Percentiles rank a stretch among this genome's conserved stretches.
These are phyloP conservation scores for Odocoileus virginianus DNA, from an alignment of 2,113 vertebrate genomes.

Conservation along the genomic window DNA sequence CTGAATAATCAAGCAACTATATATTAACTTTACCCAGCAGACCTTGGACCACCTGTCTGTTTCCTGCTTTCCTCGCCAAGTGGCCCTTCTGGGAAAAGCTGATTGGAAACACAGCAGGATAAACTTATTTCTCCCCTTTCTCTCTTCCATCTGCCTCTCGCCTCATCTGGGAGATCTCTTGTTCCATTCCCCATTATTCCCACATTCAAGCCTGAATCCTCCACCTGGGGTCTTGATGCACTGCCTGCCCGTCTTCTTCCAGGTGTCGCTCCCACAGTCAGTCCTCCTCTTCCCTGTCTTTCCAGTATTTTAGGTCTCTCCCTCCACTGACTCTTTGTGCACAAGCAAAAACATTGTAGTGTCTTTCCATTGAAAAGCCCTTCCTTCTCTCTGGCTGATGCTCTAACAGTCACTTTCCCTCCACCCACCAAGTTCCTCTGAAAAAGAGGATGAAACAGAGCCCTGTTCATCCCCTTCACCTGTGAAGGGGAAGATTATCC, in stretches of 20 bases:
- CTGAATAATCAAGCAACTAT: conserved; percentile 55
- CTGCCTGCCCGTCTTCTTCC: neutral
- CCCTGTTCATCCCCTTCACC: neutral
- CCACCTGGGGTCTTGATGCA: conserved; percentile 34
- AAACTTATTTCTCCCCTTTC: conserved; percentile 20
- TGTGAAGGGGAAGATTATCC: no score
- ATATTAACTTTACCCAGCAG: conserved; percentile 62
- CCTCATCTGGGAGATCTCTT: conserved; percentile 52
- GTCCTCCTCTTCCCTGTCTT: neutral
- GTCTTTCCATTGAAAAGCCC: neutral
- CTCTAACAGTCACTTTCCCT: neutral
- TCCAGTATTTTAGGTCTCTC: neutral
- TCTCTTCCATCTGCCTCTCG: conserved; percentile 62
- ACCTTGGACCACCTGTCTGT: conserved; percentile 60
- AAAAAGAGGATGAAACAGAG: neutral
- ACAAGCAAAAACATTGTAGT: neutral
- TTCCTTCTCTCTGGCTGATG: neutral
- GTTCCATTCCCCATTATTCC: conserved; percentile 3
- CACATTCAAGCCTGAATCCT: neutral
- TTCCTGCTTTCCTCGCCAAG: conserved; percentile 62
- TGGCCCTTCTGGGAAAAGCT: conserved; percentile 52
- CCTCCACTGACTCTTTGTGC: neutral
- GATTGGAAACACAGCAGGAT: conserved; percentile 63
- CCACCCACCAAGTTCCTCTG: neutral
- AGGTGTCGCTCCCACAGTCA: neutral